A percentile compares a stretch with the other conserved stretches of the same genome.
Evolutionary conservation across 2,888 invertebrate species (phyloP).

Genomic region (Hemithea aestivaria): DNA sequence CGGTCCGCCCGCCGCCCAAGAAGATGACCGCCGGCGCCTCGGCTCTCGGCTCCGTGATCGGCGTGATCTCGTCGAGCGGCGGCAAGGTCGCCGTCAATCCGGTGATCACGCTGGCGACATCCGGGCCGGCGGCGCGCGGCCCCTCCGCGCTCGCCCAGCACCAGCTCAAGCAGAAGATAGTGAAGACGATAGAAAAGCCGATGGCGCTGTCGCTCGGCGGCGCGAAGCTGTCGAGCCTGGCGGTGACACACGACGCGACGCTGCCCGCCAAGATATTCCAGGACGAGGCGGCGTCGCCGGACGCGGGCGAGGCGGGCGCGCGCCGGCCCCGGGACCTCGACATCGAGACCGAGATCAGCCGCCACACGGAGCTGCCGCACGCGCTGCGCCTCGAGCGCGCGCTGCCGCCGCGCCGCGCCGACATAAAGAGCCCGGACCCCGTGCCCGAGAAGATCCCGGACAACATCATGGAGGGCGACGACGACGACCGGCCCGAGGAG

Average conservation of each 20-base stretch:
- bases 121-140: constrained; percentile 54
- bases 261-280: constrained; percentile 84
- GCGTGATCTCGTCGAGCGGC: constrained; percentile 68
- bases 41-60: constrained; percentile 69
- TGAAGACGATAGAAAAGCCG: constrained; percentile 73
- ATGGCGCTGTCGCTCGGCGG: constrained; percentile 73
- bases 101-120: constrained; percentile 60
- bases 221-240: constrained; percentile 76
- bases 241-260: constrained; percentile 78
- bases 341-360: constrained; percentile 72
- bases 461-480: constrained; percentile 71
- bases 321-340: constrained; percentile 50
- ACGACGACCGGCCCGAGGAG: constrained; percentile 70
- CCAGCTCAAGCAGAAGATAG: constrained; percentile 73
- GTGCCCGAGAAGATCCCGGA: constrained; percentile 75
- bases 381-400: constrained; percentile 63
- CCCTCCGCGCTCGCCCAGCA: constrained; percentile 70
- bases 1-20: constrained; percentile 27
- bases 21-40: constrained; percentile 57
- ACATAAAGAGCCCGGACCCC: constrained; percentile 72
- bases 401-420: constrained; percentile 65
- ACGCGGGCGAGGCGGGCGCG: constrained; percentile 46
- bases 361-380: constrained; percentile 71
- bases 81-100: constrained; percentile 62
- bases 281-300: constrained; percentile 82